Evolutionary conservation across 2,113 vertebrate genomes (phyloP).

Genomic region (Candoia aspera): DNA sequence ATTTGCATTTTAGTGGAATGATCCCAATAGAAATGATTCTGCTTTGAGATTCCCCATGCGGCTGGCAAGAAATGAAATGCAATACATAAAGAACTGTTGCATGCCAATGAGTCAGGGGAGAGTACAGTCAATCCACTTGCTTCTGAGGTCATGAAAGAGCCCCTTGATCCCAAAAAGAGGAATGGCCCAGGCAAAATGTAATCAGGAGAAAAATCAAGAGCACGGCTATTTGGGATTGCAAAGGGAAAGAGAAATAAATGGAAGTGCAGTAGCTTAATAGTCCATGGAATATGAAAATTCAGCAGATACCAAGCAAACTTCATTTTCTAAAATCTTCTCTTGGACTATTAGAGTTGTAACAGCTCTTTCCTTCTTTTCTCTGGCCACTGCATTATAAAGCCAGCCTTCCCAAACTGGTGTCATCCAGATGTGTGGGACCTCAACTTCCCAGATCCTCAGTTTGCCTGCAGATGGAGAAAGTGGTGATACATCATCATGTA

Average conservation of each 20-base stretch:
- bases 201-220: background rate
- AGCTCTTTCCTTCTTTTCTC: background rate
- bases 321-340: background rate
- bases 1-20: slow-evolving; percentile 34
- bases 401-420: background rate
- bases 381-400: background rate
- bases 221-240: background rate
- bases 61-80: background rate
- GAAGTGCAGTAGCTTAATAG: background rate
- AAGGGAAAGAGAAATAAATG: background rate
- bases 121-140: background rate
- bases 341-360: background rate
- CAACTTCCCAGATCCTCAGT: background rate
- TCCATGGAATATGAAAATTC: background rate
- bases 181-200: background rate
- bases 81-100: slow-evolving; percentile 15
- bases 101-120: slow-evolving; percentile 1
- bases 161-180: background rate
- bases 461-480: background rate
- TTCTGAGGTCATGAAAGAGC: background rate
- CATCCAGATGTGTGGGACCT: background rate
- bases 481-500: background rate
- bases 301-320: background rate
- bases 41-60: background rate
- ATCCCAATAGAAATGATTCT: background rate